Percentiles rank a stretch among this genome's conserved stretches.
phyloP scores from a whole-genome alignment of 2,888 invertebrate species.

The Phragmatobia fuliginosa region DNA sequence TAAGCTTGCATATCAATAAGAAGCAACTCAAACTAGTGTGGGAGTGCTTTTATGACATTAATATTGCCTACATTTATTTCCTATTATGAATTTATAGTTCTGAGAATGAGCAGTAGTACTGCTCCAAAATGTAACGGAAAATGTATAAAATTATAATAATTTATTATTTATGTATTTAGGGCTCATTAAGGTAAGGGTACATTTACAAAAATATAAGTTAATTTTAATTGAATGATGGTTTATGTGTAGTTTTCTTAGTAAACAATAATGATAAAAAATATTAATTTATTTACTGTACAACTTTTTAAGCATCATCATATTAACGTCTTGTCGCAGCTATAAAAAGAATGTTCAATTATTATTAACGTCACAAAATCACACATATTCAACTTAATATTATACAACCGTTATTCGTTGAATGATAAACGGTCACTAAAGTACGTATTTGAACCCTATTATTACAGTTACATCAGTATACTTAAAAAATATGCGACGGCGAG shows the following conservation, averaged over 20 bases:
- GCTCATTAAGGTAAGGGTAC: constrained; percentile 45
- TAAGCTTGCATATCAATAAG: constrained; percentile 50
- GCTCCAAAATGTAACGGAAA: constrained; percentile 62
- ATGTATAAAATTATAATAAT: constrained; percentile 54
- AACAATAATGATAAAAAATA: constrained; percentile 33
- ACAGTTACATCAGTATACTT: constrained; percentile 56
- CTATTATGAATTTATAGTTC: constrained; percentile 63
- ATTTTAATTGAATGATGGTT: constrained; percentile 28
- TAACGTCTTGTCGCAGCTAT: constrained; percentile 9
- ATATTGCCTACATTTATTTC: constrained; percentile 65
- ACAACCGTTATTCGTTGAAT: constrained; percentile 33
- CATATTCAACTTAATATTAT: constrained; percentile 20
- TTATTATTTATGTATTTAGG: constrained; percentile 50
- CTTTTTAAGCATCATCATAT: constrained; percentile 24
- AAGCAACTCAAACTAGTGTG: constrained; percentile 53
- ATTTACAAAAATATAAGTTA: constrained; percentile 22
- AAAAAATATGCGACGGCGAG: constrained; percentile 57
- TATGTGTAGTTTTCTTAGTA: constrained; percentile 24
- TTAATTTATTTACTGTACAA: constrained; percentile 22
- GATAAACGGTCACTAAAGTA: constrained; percentile 48
- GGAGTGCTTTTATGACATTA: constrained; percentile 65
- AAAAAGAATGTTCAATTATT: constrained; percentile 28
- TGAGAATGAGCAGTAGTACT: constrained; percentile 59
- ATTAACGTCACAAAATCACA: constrained; percentile 26
- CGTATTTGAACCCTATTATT: constrained; percentile 55